Evolutionary conservation across 2,797 vertebrate species (phyloP), one percentile per base, ranked within the genome.

Genomic region (Paedocypris micromegethes): DNA sequence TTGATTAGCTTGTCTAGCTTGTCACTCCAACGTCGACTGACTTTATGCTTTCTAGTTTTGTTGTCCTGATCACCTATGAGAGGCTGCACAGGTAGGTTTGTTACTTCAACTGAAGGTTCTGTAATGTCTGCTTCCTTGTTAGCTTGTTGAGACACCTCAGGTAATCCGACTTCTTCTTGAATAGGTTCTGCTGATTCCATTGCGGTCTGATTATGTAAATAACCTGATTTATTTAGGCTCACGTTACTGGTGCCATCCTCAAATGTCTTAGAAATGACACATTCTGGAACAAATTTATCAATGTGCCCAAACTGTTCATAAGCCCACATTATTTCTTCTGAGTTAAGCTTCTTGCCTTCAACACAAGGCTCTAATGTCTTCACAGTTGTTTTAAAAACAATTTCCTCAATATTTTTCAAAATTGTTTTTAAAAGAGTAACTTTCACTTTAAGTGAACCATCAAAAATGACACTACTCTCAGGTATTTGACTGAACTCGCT

Each of bases 1-100:
- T 4, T 61, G 3, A 0, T 6, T 8, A 88, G 65, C 1, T 9
- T 76, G n/a, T 83, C 49, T 5, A 88, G 9, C 40, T 82, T 37
- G 0, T 42, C 5, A 1, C 47, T 79, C 86, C 85, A 88, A 3
- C 74, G 77, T 4, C 52, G 4, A 43, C 84, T 87, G 7, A 50
- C 40, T 54, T 2, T 0, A 3, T 3, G 4, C 82, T 84, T 81
- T 9, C 55, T 61, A 4, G n/a, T 58, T 58, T 23, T n/a, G 23
- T 5, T 50, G 37, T 2, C 45, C 3, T 0, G 1, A 0, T 0
- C 38, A 0, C 1, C 0, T 0, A 54, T 2, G 5, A 66, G 47
- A 5, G 53, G 55, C 4, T 64, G 43, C 3, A 70, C 68, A 55
- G 53, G 73, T 50, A 61, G 75, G 5, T 51, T 49, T 5, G 74